Percentiles rank a stretch among this genome's conserved stretches.
phyloP scores from a whole-genome alignment of 1,140 invertebrate species.

The Cydia fagiglandana region DNA sequence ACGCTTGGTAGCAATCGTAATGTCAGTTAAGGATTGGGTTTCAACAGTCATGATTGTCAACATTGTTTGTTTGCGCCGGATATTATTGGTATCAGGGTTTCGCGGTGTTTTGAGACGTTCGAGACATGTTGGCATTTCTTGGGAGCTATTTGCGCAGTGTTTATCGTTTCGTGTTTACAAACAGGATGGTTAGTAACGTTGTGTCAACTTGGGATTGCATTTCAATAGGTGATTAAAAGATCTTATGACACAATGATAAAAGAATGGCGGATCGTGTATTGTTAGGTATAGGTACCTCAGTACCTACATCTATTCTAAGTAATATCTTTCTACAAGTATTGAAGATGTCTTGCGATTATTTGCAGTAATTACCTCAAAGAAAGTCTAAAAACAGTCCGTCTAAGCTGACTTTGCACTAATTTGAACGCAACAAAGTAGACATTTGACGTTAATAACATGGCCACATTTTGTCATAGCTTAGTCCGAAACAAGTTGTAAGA shows the following conservation, averaged over 20 bases:
- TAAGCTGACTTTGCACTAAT: too few relatives aligned
- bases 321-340: too few relatives aligned
- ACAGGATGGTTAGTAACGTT: not conserved
- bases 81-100: not conserved
- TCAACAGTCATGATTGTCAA: conserved; percentile 12
- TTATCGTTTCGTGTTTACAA: not conserved
- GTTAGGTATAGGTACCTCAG: too few relatives aligned
- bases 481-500: too few relatives aligned
- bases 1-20: not conserved
- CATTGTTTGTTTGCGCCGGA: not conserved
- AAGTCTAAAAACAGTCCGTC: too few relatives aligned
- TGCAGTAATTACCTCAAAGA: not conserved
- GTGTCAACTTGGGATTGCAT: not conserved
- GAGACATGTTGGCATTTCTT: conserved; percentile 6
- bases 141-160: not conserved
- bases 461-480: too few relatives aligned
- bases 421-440: too few relatives aligned
- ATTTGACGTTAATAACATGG: too few relatives aligned
- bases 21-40: not conserved
- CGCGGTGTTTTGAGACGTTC: not conserved
- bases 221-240: not conserved
- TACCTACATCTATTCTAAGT: too few relatives aligned
- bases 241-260: not conserved
- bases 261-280: not conserved
- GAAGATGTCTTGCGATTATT: not conserved